Percentiles rank a stretch among this genome's conserved stretches.
Evolutionary conservation across 2,113 vertebrate species (phyloP).

Genomic region (Scalopus aquaticus): DNA sequence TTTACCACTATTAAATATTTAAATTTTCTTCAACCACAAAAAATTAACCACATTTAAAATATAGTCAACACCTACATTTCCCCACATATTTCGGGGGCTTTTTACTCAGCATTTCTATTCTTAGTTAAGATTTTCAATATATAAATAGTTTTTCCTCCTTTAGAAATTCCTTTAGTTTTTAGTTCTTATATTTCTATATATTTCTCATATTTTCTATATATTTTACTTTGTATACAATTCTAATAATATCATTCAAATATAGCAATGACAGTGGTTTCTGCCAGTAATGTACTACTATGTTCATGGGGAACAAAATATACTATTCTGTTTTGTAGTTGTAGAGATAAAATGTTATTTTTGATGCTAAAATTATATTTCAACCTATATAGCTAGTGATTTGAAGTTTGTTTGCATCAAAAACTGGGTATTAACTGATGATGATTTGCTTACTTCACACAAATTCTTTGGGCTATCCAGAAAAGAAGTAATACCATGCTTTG

Average conservation of each 20-base stretch:
- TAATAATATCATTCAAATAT: constrained; percentile 7
- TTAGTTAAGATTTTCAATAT: constrained; percentile 19
- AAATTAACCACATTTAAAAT: neutral
- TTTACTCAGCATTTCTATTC: neutral
- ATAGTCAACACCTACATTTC: neutral
- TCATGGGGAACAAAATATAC: neutral
- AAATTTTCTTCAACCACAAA: neutral
- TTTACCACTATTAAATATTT: neutral
- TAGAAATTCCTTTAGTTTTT: neutral
- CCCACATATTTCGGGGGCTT: neutral
- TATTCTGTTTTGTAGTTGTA: neutral
- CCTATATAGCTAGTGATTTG: neutral
- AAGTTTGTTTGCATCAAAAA: constrained; percentile 10
- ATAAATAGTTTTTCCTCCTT: neutral
- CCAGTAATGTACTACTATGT: no score
- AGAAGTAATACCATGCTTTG: neutral
- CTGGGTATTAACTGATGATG: neutral
- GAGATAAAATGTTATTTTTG: neutral
- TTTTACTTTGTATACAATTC: neutral
- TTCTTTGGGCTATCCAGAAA: neutral
- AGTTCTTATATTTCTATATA: no score
- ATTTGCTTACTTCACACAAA: constrained; percentile 20
- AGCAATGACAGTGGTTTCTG: neutral
- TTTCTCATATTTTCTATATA: neutral
- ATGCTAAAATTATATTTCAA: neutral